Conservation (phyloP, 2,113 vertebrate genomes). For the Microcebus tavaratra region DNA sequence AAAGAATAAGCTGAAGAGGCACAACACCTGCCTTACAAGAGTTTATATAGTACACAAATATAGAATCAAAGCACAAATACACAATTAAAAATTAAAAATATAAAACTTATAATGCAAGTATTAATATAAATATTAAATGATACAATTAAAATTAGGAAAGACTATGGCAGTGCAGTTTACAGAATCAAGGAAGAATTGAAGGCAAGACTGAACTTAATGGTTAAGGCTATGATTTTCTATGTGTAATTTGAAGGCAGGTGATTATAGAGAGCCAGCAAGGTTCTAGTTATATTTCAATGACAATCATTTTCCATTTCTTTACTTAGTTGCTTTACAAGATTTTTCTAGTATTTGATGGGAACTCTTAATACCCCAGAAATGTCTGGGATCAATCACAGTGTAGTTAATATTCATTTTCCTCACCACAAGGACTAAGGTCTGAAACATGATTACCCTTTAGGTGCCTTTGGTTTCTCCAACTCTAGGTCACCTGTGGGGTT, state of each 20-base stretch:
- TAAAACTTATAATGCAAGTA: background rate
- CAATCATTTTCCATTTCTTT: background rate
- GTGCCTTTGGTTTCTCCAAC: background rate
- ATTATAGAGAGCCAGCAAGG: background rate
- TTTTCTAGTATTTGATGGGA: background rate
- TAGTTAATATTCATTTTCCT: background rate
- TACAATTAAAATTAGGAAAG: background rate
- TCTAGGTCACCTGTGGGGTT: background rate
- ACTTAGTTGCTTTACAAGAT: background rate
- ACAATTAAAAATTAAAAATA: background rate
- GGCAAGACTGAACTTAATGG: background rate
- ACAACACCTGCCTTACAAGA: background rate
- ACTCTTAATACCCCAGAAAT: background rate
- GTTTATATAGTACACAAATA: background rate
- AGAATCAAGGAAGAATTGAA: background rate
- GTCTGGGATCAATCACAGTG: background rate
- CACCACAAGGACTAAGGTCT: background rate
- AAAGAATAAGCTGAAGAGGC: background rate
- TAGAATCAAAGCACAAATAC: background rate
- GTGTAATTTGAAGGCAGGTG: background rate
- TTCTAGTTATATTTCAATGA: rapidly evolving
- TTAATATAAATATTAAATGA: background rate
- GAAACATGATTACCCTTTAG: background rate
- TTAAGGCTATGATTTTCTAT: background rate
- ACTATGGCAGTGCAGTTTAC: background rate